A percentile compares a stretch with the other conserved stretches of the same genome.
Evolutionary conservation across 2,113 vertebrate species (phyloP).

Genomic region (Podarcis cretensis): DNA sequence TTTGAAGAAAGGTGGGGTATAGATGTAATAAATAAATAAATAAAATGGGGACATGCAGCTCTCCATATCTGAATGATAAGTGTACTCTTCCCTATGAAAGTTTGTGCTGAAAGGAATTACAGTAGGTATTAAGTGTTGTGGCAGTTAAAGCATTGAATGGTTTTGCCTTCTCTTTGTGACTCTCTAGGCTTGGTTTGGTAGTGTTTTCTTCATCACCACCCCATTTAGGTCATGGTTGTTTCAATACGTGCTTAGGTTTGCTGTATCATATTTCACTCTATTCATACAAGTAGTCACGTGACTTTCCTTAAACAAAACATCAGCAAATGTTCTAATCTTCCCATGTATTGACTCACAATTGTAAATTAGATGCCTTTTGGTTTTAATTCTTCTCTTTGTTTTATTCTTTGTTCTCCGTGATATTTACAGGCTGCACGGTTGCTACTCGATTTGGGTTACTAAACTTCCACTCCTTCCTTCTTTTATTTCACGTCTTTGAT

Average conservation of each 20-base stretch:
- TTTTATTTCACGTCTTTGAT: conserved; percentile 22
- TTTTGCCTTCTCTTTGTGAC: not conserved
- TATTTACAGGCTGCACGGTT: conserved; percentile 28
- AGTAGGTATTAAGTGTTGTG: not conserved
- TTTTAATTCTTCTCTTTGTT: not conserved
- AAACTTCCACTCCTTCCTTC: not conserved
- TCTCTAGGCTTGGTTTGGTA: not conserved
- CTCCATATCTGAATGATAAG: not conserved
- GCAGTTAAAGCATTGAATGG: not conserved
- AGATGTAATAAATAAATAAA: no score
- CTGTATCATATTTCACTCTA: not conserved
- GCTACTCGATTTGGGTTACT: conserved; percentile 13
- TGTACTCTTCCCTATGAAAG: not conserved
- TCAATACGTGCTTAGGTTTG: not conserved
- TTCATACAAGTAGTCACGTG: not conserved
- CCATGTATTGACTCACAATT: not conserved
- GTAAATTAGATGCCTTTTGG: not conserved
- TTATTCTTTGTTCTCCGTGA: not conserved
- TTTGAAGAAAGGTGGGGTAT: no score
- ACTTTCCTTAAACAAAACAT: not conserved
- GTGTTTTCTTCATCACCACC: not conserved
- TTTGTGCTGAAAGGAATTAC: not conserved
- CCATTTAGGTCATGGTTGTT: not conserved
- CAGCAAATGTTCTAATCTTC: not conserved
- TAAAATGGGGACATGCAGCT: no score